These are phyloP conservation scores for Typhlomys cinereus DNA, from an alignment of 2,113 vertebrate species.

Conservation along the genomic window DNA sequence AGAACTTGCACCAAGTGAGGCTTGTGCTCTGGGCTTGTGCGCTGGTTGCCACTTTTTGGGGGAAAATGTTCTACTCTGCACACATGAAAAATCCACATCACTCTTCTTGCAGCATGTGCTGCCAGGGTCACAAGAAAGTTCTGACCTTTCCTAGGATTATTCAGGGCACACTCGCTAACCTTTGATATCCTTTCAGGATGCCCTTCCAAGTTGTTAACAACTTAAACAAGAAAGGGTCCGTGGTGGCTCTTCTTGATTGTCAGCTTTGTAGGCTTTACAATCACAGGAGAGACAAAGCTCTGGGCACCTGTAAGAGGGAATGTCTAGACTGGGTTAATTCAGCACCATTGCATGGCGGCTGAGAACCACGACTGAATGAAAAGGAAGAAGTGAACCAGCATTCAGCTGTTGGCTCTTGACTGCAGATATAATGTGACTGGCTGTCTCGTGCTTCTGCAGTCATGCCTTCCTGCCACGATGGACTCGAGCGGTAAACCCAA, in stretches of 20 bases:
- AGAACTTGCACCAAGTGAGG: slow-evolving; percentile 71
- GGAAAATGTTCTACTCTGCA: slow-evolving; percentile 48
- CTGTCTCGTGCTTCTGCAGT: too few relatives aligned
- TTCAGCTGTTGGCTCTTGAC: background rate
- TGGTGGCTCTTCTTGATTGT: background rate
- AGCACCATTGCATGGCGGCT: background rate
- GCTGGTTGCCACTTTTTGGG: slow-evolving; percentile 68
- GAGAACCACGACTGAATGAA: background rate
- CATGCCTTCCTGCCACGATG: too few relatives aligned
- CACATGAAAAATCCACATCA: slow-evolving; percentile 75
- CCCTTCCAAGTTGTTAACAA: slow-evolving; percentile 33
- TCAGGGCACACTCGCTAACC: slow-evolving; percentile 39
- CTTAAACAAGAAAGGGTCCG: background rate
- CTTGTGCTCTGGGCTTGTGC: slow-evolving; percentile 60
- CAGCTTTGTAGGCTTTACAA: background rate
- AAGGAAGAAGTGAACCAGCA: background rate
- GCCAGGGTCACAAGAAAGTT: background rate
- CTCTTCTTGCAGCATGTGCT: slow-evolving; percentile 75
- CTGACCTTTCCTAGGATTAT: slow-evolving; percentile 62
- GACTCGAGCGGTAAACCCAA: too few relatives aligned
- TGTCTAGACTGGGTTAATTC: background rate
- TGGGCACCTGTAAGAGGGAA: background rate
- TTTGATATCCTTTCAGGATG: slow-evolving; percentile 62
- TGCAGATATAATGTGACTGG: background rate
- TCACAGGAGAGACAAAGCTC: background rate